phyloP scores from a whole-genome alignment of 2,888 invertebrate genomes.

The Agriopis aurantiaria region DNA sequence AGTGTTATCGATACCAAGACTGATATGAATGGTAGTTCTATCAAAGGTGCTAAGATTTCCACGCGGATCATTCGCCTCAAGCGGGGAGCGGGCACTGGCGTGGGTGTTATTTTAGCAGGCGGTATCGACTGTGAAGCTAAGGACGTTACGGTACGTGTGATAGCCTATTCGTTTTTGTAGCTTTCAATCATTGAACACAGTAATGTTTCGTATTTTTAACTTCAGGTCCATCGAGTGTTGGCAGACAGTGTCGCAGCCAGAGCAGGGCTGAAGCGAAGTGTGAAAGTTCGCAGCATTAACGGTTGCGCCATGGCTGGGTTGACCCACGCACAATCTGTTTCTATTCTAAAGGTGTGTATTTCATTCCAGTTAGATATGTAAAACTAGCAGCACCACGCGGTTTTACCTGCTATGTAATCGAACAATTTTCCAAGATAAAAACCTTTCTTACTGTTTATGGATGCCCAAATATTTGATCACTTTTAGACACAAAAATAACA shows the following conservation, averaged over 20 bases:
- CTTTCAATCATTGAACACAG: slow-evolving; percentile 18
- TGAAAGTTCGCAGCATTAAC: slow-evolving; percentile 95
- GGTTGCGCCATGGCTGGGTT: slow-evolving; percentile 93
- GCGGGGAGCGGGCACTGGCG: slow-evolving; percentile 86
- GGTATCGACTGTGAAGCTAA: slow-evolving; percentile 96
- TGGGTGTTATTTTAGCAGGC: slow-evolving; percentile 95
- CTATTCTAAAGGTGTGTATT: slow-evolving; percentile 91
- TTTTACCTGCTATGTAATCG: too few relatives aligned
- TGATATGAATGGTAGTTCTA: slow-evolving; percentile 47
- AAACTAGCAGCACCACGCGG: too few relatives aligned
- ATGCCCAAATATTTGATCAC: too few relatives aligned
- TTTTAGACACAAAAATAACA: too few relatives aligned
- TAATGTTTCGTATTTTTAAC: slow-evolving; percentile 16
- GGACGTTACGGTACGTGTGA: slow-evolving; percentile 92
- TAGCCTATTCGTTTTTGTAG: slow-evolving; percentile 7
- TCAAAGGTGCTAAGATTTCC: slow-evolving; percentile 56
- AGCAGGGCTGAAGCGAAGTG: slow-evolving; percentile 95
- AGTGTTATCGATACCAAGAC: slow-evolving; percentile 52
- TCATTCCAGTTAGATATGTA: not conserved
- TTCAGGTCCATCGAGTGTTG: slow-evolving; percentile 94
- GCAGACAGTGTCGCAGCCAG: slow-evolving; percentile 94
- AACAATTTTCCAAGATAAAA: too few relatives aligned
- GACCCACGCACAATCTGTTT: slow-evolving; percentile 94
- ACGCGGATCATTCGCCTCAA: slow-evolving; percentile 70
- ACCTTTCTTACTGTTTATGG: too few relatives aligned